Percentiles rank a stretch among this genome's conserved stretches.
Evolutionary conservation across 1,140 invertebrate species (phyloP).

Genomic region (Ridgeia piscesae): DNA sequence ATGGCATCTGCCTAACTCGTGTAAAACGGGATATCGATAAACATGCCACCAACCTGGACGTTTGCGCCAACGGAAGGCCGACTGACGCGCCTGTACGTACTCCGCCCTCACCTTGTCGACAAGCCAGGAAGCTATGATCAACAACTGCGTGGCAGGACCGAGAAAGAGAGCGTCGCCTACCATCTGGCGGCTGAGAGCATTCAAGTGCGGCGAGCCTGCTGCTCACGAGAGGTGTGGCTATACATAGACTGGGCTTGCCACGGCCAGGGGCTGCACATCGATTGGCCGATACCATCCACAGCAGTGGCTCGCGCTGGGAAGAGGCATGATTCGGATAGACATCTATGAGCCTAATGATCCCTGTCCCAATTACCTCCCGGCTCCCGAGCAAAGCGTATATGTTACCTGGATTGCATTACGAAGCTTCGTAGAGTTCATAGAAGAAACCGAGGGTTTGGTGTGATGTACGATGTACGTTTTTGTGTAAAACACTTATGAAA

Average conservation of each 20-base stretch:
- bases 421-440: no score
- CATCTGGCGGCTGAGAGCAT: neutral
- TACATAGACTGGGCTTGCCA: neutral
- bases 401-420: no score
- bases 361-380: no score
- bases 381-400: no score
- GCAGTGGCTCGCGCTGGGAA: neutral
- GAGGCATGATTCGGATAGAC: neutral
- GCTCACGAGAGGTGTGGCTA: neutral
- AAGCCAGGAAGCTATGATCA: neutral
- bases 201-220: neutral
- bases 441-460: no score
- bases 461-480: no score
- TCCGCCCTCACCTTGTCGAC: neutral
- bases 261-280: neutral
- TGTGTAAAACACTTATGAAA: no score
- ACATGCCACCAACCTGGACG: neutral
- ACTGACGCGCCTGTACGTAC: neutral
- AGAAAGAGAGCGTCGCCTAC: neutral
- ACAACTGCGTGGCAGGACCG: neutral
- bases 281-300: neutral
- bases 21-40: neutral
- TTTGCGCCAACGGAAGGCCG: neutral
- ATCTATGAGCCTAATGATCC: no score
- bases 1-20: neutral